phyloP scores from a whole-genome alignment of 2,113 vertebrate species.

The Oceanodroma tethys region DNA sequence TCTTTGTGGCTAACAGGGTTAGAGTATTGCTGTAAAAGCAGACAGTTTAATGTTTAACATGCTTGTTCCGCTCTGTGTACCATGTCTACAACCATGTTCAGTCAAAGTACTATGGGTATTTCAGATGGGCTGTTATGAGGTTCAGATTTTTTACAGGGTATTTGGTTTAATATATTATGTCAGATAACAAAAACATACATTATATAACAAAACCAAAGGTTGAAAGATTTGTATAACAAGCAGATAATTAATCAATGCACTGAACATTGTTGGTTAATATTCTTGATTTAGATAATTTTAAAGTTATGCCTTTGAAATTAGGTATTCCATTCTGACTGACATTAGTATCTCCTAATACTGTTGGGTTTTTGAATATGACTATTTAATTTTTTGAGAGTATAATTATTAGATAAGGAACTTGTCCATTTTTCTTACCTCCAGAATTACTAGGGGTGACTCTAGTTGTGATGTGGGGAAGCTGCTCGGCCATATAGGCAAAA shows the following conservation, averaged over 20 bases:
- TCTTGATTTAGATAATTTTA: neutral
- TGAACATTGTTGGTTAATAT: neutral
- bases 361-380: neutral
- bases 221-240: neutral
- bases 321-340: neutral
- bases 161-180: neutral
- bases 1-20: neutral
- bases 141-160: neutral
- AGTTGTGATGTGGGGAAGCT: neutral
- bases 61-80: neutral
- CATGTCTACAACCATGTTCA: neutral
- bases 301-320: neutral
- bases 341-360: neutral
- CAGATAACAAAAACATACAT: neutral
- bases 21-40: constrained; percentile 6
- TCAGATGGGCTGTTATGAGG: neutral
- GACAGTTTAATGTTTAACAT: constrained; percentile 5
- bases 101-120: neutral
- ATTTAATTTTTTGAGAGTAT: neutral
- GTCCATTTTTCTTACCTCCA: neutral
- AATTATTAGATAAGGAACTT: neutral
- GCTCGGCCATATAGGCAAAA: neutral
- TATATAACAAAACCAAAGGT: neutral
- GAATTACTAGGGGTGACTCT: neutral
- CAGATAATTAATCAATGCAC: neutral